Evolutionary conservation across 2,797 vertebrate species (phyloP).

Genomic region (Muscicapa comitata): DNA sequence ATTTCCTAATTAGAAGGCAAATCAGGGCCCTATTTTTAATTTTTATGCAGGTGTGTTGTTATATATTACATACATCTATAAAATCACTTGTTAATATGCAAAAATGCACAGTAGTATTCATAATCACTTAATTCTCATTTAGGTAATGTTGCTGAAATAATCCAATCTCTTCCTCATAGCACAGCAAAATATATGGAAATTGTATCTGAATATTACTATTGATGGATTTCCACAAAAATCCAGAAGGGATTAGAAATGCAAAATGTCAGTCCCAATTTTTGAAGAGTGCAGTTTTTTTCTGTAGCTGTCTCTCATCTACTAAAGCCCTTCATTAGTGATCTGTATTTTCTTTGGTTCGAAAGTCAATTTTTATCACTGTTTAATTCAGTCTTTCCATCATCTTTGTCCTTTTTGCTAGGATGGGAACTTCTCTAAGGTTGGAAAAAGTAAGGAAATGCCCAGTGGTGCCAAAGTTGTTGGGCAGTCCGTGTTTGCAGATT

Average conservation of each 20-base stretch:
- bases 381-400: neutral
- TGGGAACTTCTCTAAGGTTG: conserved; percentile 82
- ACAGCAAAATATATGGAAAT: neutral
- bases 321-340: neutral
- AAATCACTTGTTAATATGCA: neutral
- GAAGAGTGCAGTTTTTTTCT: neutral
- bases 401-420: conserved; percentile 75
- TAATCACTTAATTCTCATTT: neutral
- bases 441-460: conserved; percentile 19
- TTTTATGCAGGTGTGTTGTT: neutral
- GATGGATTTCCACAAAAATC: neutral
- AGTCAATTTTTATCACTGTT: neutral
- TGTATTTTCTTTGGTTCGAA: neutral
- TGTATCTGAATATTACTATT: neutral
- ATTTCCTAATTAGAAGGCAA: neutral
- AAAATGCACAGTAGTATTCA: neutral
- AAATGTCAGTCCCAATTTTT: neutral
- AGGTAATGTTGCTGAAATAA: neutral
- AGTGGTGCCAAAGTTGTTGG: conserved; percentile 71
- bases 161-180: neutral
- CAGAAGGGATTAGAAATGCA: neutral
- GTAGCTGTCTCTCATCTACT: neutral
- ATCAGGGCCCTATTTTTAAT: neutral
- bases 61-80: neutral
- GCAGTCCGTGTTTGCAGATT: conserved; percentile 93